Percentiles rank a stretch among this genome's conserved stretches.
Conservation (phyloP, 2,888 invertebrate species). For the Spilarctia lutea region DNA sequence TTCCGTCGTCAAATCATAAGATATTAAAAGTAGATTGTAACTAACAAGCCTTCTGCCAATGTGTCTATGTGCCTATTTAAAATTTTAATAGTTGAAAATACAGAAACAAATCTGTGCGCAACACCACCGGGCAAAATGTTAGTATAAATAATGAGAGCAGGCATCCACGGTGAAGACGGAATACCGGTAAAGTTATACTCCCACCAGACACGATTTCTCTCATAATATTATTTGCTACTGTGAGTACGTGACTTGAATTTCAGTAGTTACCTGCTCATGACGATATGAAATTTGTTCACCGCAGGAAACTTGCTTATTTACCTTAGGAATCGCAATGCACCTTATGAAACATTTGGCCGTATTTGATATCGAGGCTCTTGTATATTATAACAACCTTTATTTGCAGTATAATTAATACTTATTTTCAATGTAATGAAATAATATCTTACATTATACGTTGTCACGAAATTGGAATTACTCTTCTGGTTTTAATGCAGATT, state of each 20-base stretch:
- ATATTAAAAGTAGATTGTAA: background rate
- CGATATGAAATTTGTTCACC: constrained; percentile 74
- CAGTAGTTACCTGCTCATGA: constrained; percentile 68
- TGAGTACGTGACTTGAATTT: constrained; percentile 73
- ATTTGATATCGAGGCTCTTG: constrained; percentile 27
- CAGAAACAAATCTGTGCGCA: constrained; percentile 27
- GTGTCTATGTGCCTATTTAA: constrained; percentile 1
- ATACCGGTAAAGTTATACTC: constrained; percentile 69
- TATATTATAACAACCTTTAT: constrained; percentile 1
- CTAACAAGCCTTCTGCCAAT: background rate
- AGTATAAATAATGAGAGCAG: constrained; percentile 45
- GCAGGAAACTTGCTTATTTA: constrained; percentile 72
- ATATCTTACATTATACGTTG: too few species aligned
- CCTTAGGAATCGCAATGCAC: constrained; percentile 66
- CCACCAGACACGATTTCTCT: constrained; percentile 74
- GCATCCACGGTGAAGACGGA: constrained; percentile 53
- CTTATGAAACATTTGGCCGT: constrained; percentile 55
- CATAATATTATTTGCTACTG: constrained; percentile 79
- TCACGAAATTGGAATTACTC: background rate
- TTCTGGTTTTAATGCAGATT: background rate
- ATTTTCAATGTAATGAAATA: too few species aligned
- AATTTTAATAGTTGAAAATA: constrained; percentile 11
- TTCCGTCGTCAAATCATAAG: background rate
- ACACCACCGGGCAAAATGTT: constrained; percentile 28
- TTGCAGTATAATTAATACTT: background rate